A percentile compares a stretch with the other conserved stretches of the same genome.
Conservation (phyloP, 2,113 vertebrate species). For the Asarcornis scutulata region DNA sequence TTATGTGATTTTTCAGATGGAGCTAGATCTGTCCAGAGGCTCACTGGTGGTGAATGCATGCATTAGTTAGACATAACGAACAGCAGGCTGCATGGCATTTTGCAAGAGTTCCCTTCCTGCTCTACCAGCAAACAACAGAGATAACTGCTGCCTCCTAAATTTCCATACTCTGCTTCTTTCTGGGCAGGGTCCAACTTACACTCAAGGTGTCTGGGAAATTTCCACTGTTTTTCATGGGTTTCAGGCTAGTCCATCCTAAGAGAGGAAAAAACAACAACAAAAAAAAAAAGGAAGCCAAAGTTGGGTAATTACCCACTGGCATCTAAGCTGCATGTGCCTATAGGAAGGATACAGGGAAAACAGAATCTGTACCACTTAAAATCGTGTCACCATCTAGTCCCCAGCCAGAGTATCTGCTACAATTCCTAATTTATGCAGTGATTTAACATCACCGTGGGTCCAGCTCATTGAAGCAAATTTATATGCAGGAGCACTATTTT, state of each 20-base stretch:
- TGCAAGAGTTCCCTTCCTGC: conserved; percentile 1
- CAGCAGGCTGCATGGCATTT: not conserved
- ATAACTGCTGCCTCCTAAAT: not conserved
- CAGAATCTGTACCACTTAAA: not conserved
- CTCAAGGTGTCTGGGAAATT: not conserved
- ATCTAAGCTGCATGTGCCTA: not conserved
- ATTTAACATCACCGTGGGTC: not conserved
- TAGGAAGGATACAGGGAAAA: not conserved
- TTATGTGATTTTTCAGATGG: not conserved
- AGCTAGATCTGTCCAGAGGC: not conserved
- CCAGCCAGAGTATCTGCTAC: not conserved
- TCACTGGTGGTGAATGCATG: not conserved
- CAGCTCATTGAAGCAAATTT: conserved; percentile 69
- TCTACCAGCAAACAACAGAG: conserved; percentile 9
- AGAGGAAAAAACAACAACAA: not conserved
- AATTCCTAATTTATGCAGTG: conserved; percentile 29
- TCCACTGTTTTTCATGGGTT: not conserved
- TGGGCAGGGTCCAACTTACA: not conserved
- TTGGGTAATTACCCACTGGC: not conserved
- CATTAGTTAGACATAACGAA: not conserved
- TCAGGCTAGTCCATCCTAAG: not conserved
- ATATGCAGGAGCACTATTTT: conserved; percentile 71
- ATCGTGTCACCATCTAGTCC: not conserved
- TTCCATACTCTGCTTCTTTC: not conserved
- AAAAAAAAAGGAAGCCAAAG: not conserved